phyloP scores from a whole-genome alignment of 1,140 invertebrate genomes.

The Drosophila nasuta region DNA sequence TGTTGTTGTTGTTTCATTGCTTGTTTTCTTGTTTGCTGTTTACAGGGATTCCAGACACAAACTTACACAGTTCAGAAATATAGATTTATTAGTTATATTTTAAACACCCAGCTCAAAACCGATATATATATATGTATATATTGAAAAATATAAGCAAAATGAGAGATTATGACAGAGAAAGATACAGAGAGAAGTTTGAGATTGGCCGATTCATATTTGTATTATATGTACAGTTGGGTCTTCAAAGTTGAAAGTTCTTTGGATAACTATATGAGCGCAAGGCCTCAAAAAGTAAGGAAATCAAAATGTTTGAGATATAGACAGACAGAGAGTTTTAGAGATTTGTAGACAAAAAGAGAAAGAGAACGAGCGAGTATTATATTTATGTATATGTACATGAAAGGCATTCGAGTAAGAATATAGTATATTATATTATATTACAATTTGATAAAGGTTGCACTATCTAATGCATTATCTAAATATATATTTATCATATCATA shows the following conservation, averaged over 20 bases:
- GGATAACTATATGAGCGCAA: slow-evolving; percentile 14
- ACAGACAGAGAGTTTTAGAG: slow-evolving; percentile 10
- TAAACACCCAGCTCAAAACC: slow-evolving; percentile 80
- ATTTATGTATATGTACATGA: slow-evolving; percentile 71
- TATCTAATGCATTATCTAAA: slow-evolving; percentile 47
- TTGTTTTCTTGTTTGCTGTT: slow-evolving; percentile 28
- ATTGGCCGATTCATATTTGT: slow-evolving; percentile 24
- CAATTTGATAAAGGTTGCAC: slow-evolving; percentile 51
- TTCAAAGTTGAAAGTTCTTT: slow-evolving; percentile 20
- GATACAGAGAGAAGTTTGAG: slow-evolving; percentile 6
- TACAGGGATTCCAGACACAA: slow-evolving; percentile 31
- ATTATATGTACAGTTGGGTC: slow-evolving; percentile 37
- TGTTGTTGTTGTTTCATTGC: slow-evolving; percentile 11
- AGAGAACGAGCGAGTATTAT: slow-evolving; percentile 54
- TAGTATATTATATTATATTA: slow-evolving; percentile 59
- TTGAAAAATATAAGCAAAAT: slow-evolving; percentile 20
- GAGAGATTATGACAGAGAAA: slow-evolving; percentile 17
- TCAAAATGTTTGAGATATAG: slow-evolving; percentile 25
- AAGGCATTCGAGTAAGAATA: slow-evolving; percentile 38
- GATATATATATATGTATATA: slow-evolving; percentile 24
- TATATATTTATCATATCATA: slow-evolving; percentile 36
- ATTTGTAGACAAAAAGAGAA: slow-evolving; percentile 6
- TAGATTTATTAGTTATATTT: slow-evolving; percentile 29
- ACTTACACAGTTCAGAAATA: slow-evolving; percentile 53
- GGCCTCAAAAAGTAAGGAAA: slow-evolving; percentile 35